Evolutionary conservation across 1,140 invertebrate genomes (phyloP), one percentile per base, ranked within the genome.

Genomic region (Lasaia peninsularis): DNA sequence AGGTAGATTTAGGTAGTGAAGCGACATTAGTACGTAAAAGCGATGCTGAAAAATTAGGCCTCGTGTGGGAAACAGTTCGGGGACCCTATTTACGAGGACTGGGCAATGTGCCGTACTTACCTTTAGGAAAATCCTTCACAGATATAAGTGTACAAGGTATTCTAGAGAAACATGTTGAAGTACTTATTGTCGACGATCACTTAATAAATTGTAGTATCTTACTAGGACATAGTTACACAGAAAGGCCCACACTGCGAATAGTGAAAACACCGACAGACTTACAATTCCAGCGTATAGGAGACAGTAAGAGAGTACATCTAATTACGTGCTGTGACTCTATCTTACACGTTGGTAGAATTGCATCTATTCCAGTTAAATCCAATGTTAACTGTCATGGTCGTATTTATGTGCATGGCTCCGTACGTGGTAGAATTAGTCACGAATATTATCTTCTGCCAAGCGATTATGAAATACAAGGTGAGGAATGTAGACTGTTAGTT

Each of bases 371-470:
- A n/a, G n/a, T n/a, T n/a, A n/a, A n/a, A n/a, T n/a, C n/a, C n/a
- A n/a, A n/a, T n/a, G n/a, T n/a, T n/a, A n/a, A n/a, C n/a, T n/a
- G n/a, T n/a, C n/a, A n/a, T n/a, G n/a, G n/a, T n/a, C n/a, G n/a
- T n/a, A n/a, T n/a, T n/a, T n/a, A n/a, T n/a, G 52, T 69, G 7
- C 9, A 24, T 44, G 69, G 66, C 6, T 56, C 63, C 1, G 52
- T 71, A 8, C 66, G 61, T 21, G 63, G 66, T n/a, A 6, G 32
- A 14, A 0, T 44, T 34, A 57, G 57, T n/a, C 35, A 54, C 1
- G 61, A 65, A 37, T 60, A 69, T 56, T 69, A 63, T 20, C 32
- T 71, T 0, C 37, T 71, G 12, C 63, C 69, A 11, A 66, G 69
- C 9, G 65, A 66, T 53, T 71, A 66, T 48, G 34, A 66, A 12